Evolutionary conservation across 2,113 vertebrate species (phyloP).

Genomic region (Tychaedon coryphoeus): DNA sequence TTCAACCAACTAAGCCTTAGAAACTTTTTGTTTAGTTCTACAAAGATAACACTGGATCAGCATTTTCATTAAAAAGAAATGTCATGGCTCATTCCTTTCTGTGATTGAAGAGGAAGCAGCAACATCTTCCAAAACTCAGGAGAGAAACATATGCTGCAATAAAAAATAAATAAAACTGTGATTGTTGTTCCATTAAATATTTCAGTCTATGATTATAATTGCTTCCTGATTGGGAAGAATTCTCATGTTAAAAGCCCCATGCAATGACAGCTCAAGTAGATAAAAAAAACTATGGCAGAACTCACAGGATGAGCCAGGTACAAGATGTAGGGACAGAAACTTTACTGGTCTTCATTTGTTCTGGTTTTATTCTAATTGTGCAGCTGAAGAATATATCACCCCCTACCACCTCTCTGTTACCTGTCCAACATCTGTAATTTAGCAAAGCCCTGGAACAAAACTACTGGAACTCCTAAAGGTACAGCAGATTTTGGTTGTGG

Average conservation of each 20-base stretch:
- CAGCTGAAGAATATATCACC: not conserved
- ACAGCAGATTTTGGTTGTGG: not conserved
- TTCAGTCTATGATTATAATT: constrained; percentile 34
- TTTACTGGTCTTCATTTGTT: not conserved
- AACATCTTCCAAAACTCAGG: constrained; percentile 43
- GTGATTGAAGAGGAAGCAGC: constrained; percentile 22
- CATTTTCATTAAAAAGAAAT: constrained; percentile 58
- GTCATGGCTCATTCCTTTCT: constrained; percentile 48
- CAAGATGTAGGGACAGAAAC: not conserved
- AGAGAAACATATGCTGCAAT: constrained; percentile 10
- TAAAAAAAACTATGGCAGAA: not conserved
- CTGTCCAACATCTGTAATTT: not conserved
- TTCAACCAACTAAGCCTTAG: not conserved
- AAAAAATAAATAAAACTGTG: constrained; percentile 44
- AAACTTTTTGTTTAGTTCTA: constrained; percentile 26
- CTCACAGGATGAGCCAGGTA: not conserved
- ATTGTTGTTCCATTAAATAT: constrained; percentile 34
- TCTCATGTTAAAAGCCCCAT: not conserved
- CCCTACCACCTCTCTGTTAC: not conserved
- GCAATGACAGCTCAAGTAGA: not conserved
- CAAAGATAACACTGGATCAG: constrained; percentile 20
- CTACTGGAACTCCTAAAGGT: not conserved
- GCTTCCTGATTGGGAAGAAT: constrained; percentile 21
- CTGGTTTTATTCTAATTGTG: not conserved
- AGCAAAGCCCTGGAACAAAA: not conserved